A percentile compares a stretch with the other conserved stretches of the same genome.
Conservation (phyloP, 2,888 invertebrate species). For the Nematopogon swammerdamellus region DNA sequence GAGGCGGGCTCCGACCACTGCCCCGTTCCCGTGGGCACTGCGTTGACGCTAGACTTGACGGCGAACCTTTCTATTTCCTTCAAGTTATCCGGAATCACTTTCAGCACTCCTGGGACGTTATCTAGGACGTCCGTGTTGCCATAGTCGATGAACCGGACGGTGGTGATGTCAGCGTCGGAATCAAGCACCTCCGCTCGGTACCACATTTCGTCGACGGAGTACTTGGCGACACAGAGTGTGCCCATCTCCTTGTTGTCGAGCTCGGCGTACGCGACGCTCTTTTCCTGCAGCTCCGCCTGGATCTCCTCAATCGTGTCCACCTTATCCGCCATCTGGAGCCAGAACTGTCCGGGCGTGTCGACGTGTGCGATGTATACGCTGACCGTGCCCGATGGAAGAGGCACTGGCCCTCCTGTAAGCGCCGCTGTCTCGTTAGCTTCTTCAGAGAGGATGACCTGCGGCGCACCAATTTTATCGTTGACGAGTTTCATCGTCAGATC, state of each 20-base stretch:
- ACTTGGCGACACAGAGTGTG: slow-evolving; percentile 72
- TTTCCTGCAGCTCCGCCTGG: slow-evolving; percentile 62
- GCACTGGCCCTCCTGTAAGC: slow-evolving; percentile 23
- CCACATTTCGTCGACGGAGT: slow-evolving; percentile 83
- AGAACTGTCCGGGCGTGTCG: slow-evolving; percentile 75
- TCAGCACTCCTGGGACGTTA: slow-evolving; percentile 58
- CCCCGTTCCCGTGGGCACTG: slow-evolving; percentile 59
- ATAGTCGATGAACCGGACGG: slow-evolving; percentile 74
- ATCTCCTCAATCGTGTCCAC: slow-evolving; percentile 53
- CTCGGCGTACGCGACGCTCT: slow-evolving; percentile 46
- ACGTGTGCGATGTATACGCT: slow-evolving; percentile 64
- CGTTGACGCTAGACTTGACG: slow-evolving; percentile 64
- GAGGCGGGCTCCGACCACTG: slow-evolving; percentile 66
- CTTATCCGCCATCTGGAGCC: slow-evolving; percentile 64
- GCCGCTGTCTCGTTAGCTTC: background rate
- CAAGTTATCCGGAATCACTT: slow-evolving; percentile 58
- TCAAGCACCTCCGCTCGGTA: slow-evolving; percentile 89
- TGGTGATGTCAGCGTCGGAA: slow-evolving; percentile 70
- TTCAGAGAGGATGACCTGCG: slow-evolving; percentile 9
- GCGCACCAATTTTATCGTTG: slow-evolving; percentile 35
- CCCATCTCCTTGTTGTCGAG: slow-evolving; percentile 59
- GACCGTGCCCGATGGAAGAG: slow-evolving; percentile 31
- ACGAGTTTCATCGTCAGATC: slow-evolving; percentile 48
- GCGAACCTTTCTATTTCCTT: slow-evolving; percentile 55
- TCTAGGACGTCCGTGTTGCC: slow-evolving; percentile 75